phyloP scores from a whole-genome alignment of 2,888 invertebrate genomes.

The Eristalis intricaria region DNA sequence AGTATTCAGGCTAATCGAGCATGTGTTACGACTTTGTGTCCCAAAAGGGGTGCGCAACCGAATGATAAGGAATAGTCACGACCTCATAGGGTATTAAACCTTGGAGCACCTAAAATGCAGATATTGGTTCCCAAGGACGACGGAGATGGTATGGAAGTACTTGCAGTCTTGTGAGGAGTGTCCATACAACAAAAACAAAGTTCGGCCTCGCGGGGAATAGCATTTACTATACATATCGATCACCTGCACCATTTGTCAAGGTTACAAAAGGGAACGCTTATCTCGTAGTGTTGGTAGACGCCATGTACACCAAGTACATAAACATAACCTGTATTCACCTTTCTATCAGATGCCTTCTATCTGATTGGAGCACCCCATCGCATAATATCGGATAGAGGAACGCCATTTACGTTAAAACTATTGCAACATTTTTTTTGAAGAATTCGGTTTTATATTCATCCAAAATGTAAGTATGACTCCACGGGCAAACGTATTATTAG shows the following conservation, averaged over 20 bases:
- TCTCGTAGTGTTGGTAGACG: not conserved
- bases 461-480: too few relatives aligned
- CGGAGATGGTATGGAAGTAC: conserved; percentile 34
- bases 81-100: not conserved
- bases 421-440: too few relatives aligned
- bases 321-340: conserved; percentile 1
- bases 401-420: too few relatives aligned
- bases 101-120: not conserved
- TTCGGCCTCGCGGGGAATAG: conserved; percentile 22
- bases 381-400: conserved; percentile 67
- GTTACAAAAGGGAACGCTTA: too few relatives aligned
- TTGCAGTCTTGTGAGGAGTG: conserved; percentile 32
- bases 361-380: conserved; percentile 25
- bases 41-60: conserved; percentile 24
- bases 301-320: conserved; percentile 6
- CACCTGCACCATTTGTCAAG: not conserved
- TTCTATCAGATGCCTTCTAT: conserved; percentile 20
- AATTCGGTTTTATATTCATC: too few relatives aligned
- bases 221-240: not conserved
- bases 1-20: too few relatives aligned
- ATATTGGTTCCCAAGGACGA: conserved; percentile 51
- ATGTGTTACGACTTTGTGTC: conserved; percentile 15
- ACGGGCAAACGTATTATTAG: too few relatives aligned
- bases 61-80: conserved; percentile 32
- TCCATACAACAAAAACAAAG: conserved; percentile 28